Evolutionary conservation across 2,113 vertebrate species (phyloP).

Genomic region (Scytalopus superciliaris): DNA sequence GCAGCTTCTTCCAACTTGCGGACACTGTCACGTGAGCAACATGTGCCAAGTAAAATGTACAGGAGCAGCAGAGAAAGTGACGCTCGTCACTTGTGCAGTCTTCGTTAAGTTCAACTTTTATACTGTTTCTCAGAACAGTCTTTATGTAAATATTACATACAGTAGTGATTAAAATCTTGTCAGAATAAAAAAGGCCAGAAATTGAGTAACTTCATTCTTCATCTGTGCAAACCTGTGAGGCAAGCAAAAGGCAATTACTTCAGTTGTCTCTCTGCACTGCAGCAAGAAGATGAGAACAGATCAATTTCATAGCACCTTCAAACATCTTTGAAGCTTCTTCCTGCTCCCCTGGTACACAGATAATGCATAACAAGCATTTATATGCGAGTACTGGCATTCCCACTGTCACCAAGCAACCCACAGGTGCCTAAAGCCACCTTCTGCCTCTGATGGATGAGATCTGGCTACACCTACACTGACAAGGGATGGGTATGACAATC

Average conservation of each 20-base stretch:
- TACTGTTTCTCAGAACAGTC: conserved; percentile 65
- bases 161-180: conserved; percentile 83
- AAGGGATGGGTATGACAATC: background rate
- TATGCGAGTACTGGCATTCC: too few relatives aligned
- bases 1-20: conserved; percentile 85
- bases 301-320: background rate
- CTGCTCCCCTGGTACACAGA: background rate
- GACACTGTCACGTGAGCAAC: conserved; percentile 81
- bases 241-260: background rate
- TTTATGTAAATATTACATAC: conserved; percentile 86
- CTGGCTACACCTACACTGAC: background rate
- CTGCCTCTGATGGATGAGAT: background rate
- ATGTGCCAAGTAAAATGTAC: conserved; percentile 73
- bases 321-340: background rate
- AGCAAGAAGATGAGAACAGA: background rate
- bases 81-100: conserved; percentile 74
- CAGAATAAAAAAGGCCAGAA: conserved; percentile 57
- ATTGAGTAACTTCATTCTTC: conserved; percentile 84
- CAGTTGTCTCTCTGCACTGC: background rate
- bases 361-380: background rate
- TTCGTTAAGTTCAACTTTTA: conserved; percentile 49
- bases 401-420: background rate
- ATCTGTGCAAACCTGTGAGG: conserved; percentile 92
- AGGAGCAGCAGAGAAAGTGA: conserved; percentile 86
- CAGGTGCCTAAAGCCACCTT: rapidly evolving